Evolutionary conservation across 1,140 invertebrate genomes (phyloP).

Genomic region (Dendrolimus kikuchii): DNA sequence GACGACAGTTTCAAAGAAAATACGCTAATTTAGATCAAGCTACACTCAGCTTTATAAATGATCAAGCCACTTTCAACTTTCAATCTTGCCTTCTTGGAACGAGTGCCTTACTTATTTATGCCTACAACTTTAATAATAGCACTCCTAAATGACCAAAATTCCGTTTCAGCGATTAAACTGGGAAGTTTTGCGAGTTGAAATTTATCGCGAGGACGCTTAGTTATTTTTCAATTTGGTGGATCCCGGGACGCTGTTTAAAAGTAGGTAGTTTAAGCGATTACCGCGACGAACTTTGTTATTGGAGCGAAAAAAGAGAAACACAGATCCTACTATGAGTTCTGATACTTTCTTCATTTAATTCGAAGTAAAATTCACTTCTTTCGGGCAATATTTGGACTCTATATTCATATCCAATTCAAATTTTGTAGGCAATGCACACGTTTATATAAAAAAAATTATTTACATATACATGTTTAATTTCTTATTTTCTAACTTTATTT

Average conservation of each 20-base stretch:
- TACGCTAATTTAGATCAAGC: no score
- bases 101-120: conserved; percentile 15
- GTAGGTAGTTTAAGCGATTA: conserved; percentile 39
- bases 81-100: neutral
- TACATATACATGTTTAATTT: no score
- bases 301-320: neutral
- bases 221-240: conserved; percentile 61
- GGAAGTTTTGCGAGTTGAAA: conserved; percentile 32
- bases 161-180: conserved; percentile 35
- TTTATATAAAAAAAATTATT: no score
- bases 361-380: no score
- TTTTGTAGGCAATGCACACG: no score
- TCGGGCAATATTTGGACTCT: no score
- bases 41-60: neutral
- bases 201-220: conserved; percentile 44
- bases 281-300: conserved; percentile 19
- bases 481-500: no score
- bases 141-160: conserved; percentile 27
- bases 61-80: no score
- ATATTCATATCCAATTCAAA: no score
- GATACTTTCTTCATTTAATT: no score
- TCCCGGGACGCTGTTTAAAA: conserved; percentile 18
- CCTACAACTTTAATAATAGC: conserved; percentile 15
- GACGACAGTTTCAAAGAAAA: no score
- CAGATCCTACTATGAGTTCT: no score